Evolutionary conservation across 2,113 vertebrate genomes (phyloP).

Genomic region (Reinhardtius hippoglossoides): DNA sequence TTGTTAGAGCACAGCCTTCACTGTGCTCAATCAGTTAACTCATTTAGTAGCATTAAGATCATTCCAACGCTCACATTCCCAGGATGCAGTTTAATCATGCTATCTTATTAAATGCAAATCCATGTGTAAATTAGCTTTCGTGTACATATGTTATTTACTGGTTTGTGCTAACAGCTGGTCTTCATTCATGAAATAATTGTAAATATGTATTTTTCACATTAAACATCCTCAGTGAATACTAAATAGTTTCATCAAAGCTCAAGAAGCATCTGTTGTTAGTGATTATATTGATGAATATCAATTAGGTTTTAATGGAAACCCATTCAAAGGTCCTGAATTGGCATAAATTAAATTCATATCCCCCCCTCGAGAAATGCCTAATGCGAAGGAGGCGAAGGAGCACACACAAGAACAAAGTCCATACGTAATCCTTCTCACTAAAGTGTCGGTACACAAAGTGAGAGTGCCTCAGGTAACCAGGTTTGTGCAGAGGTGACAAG

Average conservation of each 20-base stretch:
- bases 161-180: slow-evolving; percentile 20
- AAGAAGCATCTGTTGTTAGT: slow-evolving; percentile 50
- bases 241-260: slow-evolving; percentile 37
- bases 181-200: slow-evolving; percentile 4
- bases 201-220: slow-evolving; percentile 19
- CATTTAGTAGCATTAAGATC: neutral
- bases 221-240: slow-evolving; percentile 5
- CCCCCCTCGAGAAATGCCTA: neutral
- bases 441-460: slow-evolving; percentile 9
- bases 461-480: neutral
- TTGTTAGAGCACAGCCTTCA: neutral
- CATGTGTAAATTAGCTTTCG: slow-evolving; percentile 22
- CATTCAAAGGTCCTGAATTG: slow-evolving; percentile 32
- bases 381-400: too few species aligned
- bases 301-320: slow-evolving; percentile 41
- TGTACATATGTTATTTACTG: slow-evolving; percentile 10
- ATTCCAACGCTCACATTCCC: neutral
- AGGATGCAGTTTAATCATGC: neutral
- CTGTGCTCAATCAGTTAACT: neutral
- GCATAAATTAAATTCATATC: neutral
- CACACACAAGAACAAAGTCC: neutral
- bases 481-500: neutral
- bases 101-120: neutral
- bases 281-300: slow-evolving; percentile 41
- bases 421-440: neutral